Evolutionary conservation across 2,113 vertebrate genomes (phyloP).

Genomic region (Plectropomus leopardus): DNA sequence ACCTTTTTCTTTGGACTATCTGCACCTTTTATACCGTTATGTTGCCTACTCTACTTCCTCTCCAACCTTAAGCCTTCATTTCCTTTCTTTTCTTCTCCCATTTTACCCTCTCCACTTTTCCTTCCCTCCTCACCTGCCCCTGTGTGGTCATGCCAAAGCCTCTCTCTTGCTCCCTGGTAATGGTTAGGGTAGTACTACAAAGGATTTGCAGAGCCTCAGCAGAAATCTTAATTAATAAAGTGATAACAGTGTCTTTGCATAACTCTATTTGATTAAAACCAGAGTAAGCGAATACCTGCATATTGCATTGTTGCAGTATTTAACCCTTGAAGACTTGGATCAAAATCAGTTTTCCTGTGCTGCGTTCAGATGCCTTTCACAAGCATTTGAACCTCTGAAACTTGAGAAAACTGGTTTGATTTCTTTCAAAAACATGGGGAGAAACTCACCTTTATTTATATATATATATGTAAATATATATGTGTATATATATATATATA

Average conservation of each 20-base stretch:
- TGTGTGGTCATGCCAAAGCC: constrained; percentile 48
- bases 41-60: constrained; percentile 15
- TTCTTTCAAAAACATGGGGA: too few relatives aligned
- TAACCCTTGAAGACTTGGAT: too few relatives aligned
- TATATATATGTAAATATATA: too few relatives aligned
- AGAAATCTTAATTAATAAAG: constrained; percentile 40
- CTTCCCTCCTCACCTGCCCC: background rate
- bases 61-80: constrained; percentile 27
- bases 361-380: too few relatives aligned
- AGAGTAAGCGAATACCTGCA: background rate
- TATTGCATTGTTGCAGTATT: constrained; percentile 3
- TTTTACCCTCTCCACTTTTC: background rate
- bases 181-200: constrained; percentile 25
- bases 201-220: constrained; percentile 37
- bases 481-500: too few relatives aligned
- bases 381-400: too few relatives aligned
- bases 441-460: too few relatives aligned
- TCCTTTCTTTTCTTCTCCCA: background rate
- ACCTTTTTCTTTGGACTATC: constrained; percentile 24
- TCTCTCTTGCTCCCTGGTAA: constrained; percentile 24
- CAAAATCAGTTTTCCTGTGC: too few relatives aligned
- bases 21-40: constrained; percentile 4
- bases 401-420: too few relatives aligned
- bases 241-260: constrained; percentile 21
- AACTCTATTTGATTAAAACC: constrained; percentile 17